Conservation (phyloP, 2,888 invertebrate species). For the Nomada hirtipes region DNA sequence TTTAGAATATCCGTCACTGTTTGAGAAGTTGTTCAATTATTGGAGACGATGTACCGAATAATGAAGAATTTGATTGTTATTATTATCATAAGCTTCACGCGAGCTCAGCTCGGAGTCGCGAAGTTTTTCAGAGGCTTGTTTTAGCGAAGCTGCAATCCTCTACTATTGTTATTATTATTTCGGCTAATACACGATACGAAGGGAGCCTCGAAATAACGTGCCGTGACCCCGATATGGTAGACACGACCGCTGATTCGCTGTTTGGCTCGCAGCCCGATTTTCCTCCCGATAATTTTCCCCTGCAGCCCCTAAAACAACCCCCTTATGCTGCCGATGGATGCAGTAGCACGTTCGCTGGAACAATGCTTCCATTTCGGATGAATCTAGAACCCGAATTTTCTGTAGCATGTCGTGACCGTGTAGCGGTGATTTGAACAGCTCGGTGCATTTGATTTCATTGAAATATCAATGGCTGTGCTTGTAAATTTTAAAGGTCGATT, state of each 20-base stretch:
- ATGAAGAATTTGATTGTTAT: too few species aligned
- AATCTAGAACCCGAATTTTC: not conserved
- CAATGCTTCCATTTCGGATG: slow-evolving; percentile 16
- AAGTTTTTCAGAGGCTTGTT: too few species aligned
- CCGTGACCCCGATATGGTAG: slow-evolving; percentile 67
- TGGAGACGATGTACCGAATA: too few species aligned
- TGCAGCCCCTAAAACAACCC: slow-evolving; percentile 43
- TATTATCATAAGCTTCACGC: too few species aligned
- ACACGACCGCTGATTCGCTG: slow-evolving; percentile 52
- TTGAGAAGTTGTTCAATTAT: too few species aligned
- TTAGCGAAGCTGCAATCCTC: not conserved
- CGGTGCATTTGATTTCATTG: too few species aligned
- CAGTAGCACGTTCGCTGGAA: not conserved
- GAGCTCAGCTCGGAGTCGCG: too few species aligned
- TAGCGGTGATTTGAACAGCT: too few species aligned
- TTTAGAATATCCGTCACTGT: too few species aligned
- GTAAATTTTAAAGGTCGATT: too few species aligned
- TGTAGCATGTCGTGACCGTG: too few species aligned
- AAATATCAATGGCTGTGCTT: too few species aligned
- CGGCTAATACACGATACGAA: slow-evolving; percentile 37
- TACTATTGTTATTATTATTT: slow-evolving; percentile 9
- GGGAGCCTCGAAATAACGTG: slow-evolving; percentile 70
- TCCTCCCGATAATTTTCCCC: slow-evolving; percentile 61
- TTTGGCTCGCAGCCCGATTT: slow-evolving; percentile 70
- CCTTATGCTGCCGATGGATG: slow-evolving; percentile 16